Conservation (phyloP, 2,888 invertebrate species). For the Emmelina monodactyla region DNA sequence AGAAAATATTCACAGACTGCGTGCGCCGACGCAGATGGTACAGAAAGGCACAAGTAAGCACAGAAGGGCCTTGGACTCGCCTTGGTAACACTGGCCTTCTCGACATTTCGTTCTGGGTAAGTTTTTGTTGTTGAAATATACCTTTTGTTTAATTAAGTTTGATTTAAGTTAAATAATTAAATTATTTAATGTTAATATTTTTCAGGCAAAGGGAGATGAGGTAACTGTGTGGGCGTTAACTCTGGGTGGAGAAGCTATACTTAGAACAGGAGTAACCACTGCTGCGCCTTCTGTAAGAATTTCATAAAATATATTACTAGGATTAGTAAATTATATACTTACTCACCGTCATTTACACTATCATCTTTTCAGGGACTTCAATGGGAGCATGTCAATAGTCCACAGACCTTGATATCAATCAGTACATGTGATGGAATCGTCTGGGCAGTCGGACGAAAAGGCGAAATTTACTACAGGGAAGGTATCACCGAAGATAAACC, state of each 20-base stretch:
- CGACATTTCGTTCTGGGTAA: conserved; percentile 79
- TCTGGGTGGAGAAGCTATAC: conserved; percentile 84
- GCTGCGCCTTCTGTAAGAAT: conserved; percentile 74
- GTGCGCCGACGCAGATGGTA: conserved; percentile 86
- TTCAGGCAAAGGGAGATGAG: conserved; percentile 35
- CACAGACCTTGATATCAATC: conserved; percentile 80
- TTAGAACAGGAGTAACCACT: conserved; percentile 78
- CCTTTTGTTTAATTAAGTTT: not conserved
- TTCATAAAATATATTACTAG: not conserved
- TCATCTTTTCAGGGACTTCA: conserved; percentile 65
- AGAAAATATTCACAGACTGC: conserved; percentile 88
- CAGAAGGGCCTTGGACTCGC: conserved; percentile 89
- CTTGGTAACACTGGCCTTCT: conserved; percentile 85
- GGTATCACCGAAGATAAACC: conserved; percentile 76
- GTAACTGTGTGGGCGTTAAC: conserved; percentile 86
- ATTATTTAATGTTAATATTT: conserved; percentile 11
- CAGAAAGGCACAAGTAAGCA: conserved; percentile 81
- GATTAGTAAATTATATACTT: not conserved
- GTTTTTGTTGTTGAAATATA: conserved; percentile 18
- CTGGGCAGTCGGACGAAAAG: conserved; percentile 89
- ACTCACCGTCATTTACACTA: not conserved
- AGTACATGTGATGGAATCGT: conserved; percentile 74
- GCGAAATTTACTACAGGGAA: conserved; percentile 82
- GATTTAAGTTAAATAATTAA: too few species aligned
- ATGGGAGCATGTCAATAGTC: conserved; percentile 84